phyloP scores from a whole-genome alignment of 2,888 invertebrate genomes.

The Chrysopilus asiliformis region DNA sequence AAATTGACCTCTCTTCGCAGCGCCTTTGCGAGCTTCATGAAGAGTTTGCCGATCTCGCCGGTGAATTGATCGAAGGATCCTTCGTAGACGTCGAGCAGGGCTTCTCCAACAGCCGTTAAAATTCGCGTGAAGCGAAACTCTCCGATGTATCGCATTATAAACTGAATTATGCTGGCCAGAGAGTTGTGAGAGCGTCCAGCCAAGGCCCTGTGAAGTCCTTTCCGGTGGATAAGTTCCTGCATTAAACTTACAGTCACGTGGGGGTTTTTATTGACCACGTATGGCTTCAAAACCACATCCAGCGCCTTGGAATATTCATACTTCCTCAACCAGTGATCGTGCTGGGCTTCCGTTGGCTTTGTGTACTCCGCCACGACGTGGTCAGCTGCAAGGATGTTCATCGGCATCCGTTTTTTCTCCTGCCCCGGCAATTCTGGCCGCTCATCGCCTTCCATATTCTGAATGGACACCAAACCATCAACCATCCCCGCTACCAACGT shows the following conservation, averaged over 20 bases:
- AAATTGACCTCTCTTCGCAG: conserved; percentile 55
- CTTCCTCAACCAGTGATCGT: conserved; percentile 59
- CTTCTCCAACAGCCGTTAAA: conserved; percentile 58
- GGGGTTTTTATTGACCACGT: conserved; percentile 50
- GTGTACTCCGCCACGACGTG: conserved; percentile 37
- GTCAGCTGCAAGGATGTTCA: conserved; percentile 37
- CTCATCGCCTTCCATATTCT: conserved; percentile 52
- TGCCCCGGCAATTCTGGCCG: conserved; percentile 25
- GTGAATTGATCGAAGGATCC: conserved; percentile 48
- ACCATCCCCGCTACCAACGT: conserved; percentile 83
- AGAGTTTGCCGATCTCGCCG: conserved; percentile 45
- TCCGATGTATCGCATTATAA: conserved; percentile 59
- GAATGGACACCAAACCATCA: conserved; percentile 81
- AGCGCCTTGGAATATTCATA: conserved; percentile 75
- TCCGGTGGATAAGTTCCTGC: conserved; percentile 75
- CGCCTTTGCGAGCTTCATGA: conserved; percentile 45
- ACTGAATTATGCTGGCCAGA: conserved; percentile 54
- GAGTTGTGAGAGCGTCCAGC: conserved; percentile 55
- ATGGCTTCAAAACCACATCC: conserved; percentile 49
- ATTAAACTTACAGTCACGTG: conserved; percentile 67
- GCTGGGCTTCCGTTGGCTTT: conserved; percentile 26
- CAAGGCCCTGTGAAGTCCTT: conserved; percentile 62
- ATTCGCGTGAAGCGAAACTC: conserved; percentile 61
- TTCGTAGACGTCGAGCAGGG: conserved; percentile 63
- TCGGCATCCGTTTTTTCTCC: conserved; percentile 33